Evolutionary conservation across 2,797 vertebrate species (phyloP).

Genomic region (Danio kyathit): DNA sequence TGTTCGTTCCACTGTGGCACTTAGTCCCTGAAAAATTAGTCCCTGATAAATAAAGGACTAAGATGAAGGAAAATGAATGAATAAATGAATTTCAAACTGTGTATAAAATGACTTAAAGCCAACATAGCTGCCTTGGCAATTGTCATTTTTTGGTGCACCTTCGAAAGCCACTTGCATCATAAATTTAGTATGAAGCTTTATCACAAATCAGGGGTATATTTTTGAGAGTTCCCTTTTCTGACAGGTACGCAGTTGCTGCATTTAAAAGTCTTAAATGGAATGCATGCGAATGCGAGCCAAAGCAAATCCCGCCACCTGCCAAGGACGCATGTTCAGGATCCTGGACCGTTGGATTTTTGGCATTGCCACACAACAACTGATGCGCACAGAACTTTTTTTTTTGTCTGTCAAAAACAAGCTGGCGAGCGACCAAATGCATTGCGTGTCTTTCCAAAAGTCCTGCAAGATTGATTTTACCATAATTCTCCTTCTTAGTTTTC

Average conservation of each 20-base stretch:
- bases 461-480: constrained; percentile 4
- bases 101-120: too few species aligned
- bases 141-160: background rate
- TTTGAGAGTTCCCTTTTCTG: constrained; percentile 21
- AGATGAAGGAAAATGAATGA: too few species aligned
- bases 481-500: background rate
- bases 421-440: background rate
- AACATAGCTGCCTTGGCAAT: too few species aligned
- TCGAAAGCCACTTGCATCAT: background rate
- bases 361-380: constrained; percentile 25
- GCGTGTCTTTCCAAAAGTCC: constrained; percentile 30
- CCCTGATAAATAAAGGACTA: too few species aligned
- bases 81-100: too few species aligned
- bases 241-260: background rate
- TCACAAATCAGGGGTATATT: background rate
- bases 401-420: constrained; percentile 19
- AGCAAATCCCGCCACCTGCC: constrained; percentile 34
- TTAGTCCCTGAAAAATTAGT: too few species aligned
- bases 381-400: constrained; percentile 32
- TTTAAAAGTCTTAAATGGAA: constrained; percentile 44
- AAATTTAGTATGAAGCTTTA: background rate
- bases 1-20: too few species aligned
- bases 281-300: constrained; percentile 20
- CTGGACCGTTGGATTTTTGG: constrained; percentile 27
- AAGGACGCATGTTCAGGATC: constrained; percentile 29